Evolutionary conservation across 2,888 invertebrate species (phyloP).

Genomic region (Lasioglossum calceatum): DNA sequence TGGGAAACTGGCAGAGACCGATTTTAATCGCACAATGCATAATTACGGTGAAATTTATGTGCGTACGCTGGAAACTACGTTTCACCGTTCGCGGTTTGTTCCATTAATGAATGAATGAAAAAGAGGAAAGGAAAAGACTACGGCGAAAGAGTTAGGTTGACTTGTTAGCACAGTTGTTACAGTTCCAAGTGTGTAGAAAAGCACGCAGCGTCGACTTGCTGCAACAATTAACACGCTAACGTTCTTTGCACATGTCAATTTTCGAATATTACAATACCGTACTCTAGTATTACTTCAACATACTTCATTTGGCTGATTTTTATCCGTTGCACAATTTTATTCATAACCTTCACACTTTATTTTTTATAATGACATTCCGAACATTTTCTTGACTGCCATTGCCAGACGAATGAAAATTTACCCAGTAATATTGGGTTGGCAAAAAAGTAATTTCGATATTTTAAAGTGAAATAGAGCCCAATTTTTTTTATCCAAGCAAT

Average conservation of each 20-base stretch:
- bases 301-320: no score
- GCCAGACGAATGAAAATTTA: no score
- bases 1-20: slow-evolving; percentile 18
- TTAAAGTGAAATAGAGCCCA: no score
- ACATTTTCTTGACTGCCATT: no score
- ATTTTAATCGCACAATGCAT: slow-evolving; percentile 49
- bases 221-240: not conserved
- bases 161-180: slow-evolving; percentile 2
- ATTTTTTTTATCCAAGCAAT: no score
- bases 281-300: not conserved
- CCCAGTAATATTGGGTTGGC: no score
- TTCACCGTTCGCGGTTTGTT: not conserved
- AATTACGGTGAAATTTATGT: slow-evolving; percentile 33
- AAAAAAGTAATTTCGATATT: no score
- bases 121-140: not conserved
- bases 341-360: no score
- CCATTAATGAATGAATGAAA: slow-evolving; percentile 15
- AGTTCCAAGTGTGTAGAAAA: not conserved
- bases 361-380: no score
- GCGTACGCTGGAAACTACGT: slow-evolving; percentile 19
- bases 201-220: not conserved
- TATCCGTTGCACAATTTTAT: no score
- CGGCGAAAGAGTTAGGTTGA: not conserved
- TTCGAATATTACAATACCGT: not conserved
- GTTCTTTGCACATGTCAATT: not conserved